Evolutionary conservation across 2,888 invertebrate genomes (phyloP), one percentile per base, ranked within the genome.

Genomic region (Sminthurinus aureus): DNA sequence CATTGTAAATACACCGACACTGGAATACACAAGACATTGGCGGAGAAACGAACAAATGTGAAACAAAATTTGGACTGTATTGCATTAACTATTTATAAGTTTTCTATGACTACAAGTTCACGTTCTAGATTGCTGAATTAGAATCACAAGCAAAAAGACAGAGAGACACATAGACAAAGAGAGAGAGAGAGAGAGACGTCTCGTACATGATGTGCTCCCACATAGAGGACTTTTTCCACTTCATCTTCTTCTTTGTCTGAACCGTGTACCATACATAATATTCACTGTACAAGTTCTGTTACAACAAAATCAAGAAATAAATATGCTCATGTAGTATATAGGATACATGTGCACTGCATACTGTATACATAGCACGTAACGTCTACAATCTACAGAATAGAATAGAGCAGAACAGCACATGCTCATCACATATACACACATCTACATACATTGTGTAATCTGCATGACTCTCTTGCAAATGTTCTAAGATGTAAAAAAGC

Each of bases 31-130:
- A 58, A 58, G 4, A 58, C 69, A 22, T 11, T 69, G 69, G 69
- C 20, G 18, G 58, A 58, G 58, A 58, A 18, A 58, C 58, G 58
- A 24, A 73, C 73, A 73, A 58, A 58, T 58, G 58, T 73, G 73
- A 73, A 73, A 73, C 26, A 73, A 73, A 73, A 73, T 73, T 73
- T 73, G 26, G 76, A 64, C 76, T 76, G 76, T 64, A 76, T 75
- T 75, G 51, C 82, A 82, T 82, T 76, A 76, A 76, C 76, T 82
- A 77, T 79, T 67, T 38, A 79, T 50, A 66, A 67, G 66, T 26
- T 77, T 22, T 58, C 77, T 58, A 77, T 77, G 77, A 77, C 51
- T 77, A 58, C 77, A 77, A 77, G 77, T 77, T n/a, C 24, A 77
- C n/a, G 73, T 20, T 51, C 22, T 77, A 22, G 22, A 20, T 22